These are phyloP conservation scores for Psittacula echo DNA, from an alignment of 2,797 vertebrate species.

Conservation along the genomic window DNA sequence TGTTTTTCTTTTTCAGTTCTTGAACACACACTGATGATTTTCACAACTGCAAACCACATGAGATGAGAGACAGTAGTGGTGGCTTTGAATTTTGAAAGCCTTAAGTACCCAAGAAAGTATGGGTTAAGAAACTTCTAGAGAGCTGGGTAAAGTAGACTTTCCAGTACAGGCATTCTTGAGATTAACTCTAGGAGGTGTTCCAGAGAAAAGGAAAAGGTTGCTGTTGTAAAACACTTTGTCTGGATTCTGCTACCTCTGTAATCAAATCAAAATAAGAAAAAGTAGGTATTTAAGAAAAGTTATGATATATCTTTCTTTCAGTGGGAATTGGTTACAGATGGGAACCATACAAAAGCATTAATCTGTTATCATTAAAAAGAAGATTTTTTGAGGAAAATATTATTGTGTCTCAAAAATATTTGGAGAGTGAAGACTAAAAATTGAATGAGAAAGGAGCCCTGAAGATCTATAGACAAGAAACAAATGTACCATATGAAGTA, in stretches of 20 bases:
- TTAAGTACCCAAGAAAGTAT: constrained; percentile 51
- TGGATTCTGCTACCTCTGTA: neutral
- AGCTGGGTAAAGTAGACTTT: constrained; percentile 48
- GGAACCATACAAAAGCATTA: neutral
- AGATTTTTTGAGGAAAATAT: rapidly evolving
- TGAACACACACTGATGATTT: constrained; percentile 51
- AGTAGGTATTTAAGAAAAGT: neutral
- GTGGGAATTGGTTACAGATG: neutral
- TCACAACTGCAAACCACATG: constrained; percentile 57
- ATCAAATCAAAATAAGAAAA: neutral
- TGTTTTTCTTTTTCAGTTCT: constrained; percentile 48
- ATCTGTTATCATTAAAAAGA: neutral
- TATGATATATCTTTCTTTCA: neutral
- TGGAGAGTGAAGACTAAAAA: neutral
- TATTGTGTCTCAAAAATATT: neutral
- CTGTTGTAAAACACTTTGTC: neutral
- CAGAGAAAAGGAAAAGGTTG: neutral
- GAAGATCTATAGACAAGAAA: neutral
- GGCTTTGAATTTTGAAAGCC: constrained; percentile 46
- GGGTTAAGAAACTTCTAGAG: constrained; percentile 50
- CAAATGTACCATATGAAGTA: neutral
- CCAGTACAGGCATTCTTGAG: neutral
- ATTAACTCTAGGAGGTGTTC: neutral
- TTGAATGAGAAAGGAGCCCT: neutral
- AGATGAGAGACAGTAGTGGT: constrained; percentile 43